These are phyloP conservation scores for Varanus komodoensis DNA, from an alignment of 2,113 vertebrate species.

Conservation along the genomic window DNA sequence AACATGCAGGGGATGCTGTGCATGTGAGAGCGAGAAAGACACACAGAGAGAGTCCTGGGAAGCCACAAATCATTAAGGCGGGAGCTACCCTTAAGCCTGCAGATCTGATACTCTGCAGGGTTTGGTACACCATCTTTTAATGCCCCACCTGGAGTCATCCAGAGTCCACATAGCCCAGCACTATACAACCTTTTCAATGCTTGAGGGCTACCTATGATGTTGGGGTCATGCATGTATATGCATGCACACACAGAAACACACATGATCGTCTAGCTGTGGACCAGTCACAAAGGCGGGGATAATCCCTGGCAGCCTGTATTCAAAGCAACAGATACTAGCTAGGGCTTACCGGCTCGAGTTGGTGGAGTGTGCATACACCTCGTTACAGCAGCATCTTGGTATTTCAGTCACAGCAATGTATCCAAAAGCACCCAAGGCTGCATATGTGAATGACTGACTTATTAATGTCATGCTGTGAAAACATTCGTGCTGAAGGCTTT, in stretches of 20 bases:
- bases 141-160: background rate
- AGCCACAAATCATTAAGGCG: background rate
- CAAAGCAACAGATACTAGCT: background rate
- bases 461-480: constrained; percentile 17
- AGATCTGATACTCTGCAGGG: background rate
- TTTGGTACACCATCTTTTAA: background rate
- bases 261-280: background rate
- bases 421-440: background rate
- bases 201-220: too few species aligned
- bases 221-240: too few species aligned
- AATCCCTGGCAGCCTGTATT: background rate
- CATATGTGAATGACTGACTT: background rate
- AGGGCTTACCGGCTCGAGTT: background rate
- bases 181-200: too few species aligned
- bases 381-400: background rate
- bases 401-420: background rate
- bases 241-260: too few species aligned
- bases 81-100: background rate
- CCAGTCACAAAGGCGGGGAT: background rate
- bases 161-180: background rate
- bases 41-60: background rate
- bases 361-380: background rate
- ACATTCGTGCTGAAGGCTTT: constrained; percentile 13
- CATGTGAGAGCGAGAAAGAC: too few species aligned
- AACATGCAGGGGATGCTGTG: background rate